phyloP scores from a whole-genome alignment of 2,888 invertebrate species.

The Drosophila atroscutellata region DNA sequence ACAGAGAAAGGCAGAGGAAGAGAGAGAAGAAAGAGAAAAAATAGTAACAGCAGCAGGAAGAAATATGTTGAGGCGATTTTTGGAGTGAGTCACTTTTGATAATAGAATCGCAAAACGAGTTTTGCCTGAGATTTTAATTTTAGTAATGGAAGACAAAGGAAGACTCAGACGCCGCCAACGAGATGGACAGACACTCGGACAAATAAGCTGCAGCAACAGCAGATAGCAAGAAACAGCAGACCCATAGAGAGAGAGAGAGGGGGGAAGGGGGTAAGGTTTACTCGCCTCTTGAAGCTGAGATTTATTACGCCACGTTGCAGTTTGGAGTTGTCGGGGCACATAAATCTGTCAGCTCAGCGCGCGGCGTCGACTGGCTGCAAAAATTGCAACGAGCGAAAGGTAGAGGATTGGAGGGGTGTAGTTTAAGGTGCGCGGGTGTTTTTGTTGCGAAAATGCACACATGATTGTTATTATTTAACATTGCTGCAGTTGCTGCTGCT shows the following conservation, averaged over 20 bases:
- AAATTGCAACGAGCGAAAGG: neutral
- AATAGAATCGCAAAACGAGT: conserved; percentile 77
- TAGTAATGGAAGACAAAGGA: conserved; percentile 79
- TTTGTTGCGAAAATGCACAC: conserved; percentile 58
- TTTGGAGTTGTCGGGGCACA: conserved; percentile 75
- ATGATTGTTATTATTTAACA: conserved; percentile 79
- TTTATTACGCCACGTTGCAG: conserved; percentile 76
- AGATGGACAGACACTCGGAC: conserved; percentile 7
- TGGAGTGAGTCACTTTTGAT: conserved; percentile 76
- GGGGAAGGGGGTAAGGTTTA: neutral
- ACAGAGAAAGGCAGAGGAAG: neutral
- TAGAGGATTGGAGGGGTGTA: fast-evolving
- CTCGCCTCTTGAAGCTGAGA: conserved; percentile 62
- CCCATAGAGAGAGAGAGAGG: neutral
- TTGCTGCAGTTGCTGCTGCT: conserved; percentile 45
- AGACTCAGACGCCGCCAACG: conserved; percentile 28
- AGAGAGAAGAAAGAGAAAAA: neutral
- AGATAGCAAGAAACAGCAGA: conserved; percentile 18
- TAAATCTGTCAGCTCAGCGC: conserved; percentile 63
- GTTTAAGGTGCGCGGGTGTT: neutral
- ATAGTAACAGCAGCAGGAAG: conserved; percentile 28
- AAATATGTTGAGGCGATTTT: conserved; percentile 15
- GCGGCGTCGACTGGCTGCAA: conserved; percentile 16
- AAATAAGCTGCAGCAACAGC: conserved; percentile 42
- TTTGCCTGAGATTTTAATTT: conserved; percentile 78